Evolutionary conservation across 2,888 invertebrate genomes (phyloP), one percentile per base, ranked within the genome.

Genomic region (Stenotaenia linearis): DNA sequence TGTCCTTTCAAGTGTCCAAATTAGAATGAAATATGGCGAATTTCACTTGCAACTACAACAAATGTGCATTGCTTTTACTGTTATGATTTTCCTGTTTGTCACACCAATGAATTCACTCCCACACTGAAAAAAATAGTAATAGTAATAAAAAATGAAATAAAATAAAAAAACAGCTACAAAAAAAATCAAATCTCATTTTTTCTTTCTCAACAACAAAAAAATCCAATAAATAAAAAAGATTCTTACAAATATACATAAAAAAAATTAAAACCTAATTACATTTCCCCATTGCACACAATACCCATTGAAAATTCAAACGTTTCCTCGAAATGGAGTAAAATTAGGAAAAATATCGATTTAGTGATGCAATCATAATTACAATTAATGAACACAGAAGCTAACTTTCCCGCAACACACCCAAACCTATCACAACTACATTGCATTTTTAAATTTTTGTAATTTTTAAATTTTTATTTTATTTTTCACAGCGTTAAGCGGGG

Each of bases 81-180:
- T 61, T 61, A 61, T 61, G 61, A 61, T 61, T 61, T 61, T 61
- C 61, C 61, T 61, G 61, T 61, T 61, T 61, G 61, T 61, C 61
- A 61, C 61, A 61, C 61, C 61, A 61, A 61, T 61, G 61, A 61
- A 61, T 61, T 61, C 25, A 9, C 61, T n/a, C 6, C 45, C 40
- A 6, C 12, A 12, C 61, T 25, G 9, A 6, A 61, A 61, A 61
- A 61, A 61, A 56, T 7, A 23, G 15, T 23, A 61, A 61, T 25
- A 21, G 25, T 25, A 61, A 61, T 15, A 61, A 61, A 61, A 56
- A 4, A 18, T 6, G 1, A 56, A 23, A 56, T 25, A 23, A 28
- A 12, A 61, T 61, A 15, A 61, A 61, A 61, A 61, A 61, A 25
- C 6, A 25, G 1, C 23, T 23, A 25, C 61, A 25, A 21, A 28